A percentile compares a stretch with the other conserved stretches of the same genome.
Conservation (phyloP, 2,797 vertebrate species). For the Xenops minutus region DNA sequence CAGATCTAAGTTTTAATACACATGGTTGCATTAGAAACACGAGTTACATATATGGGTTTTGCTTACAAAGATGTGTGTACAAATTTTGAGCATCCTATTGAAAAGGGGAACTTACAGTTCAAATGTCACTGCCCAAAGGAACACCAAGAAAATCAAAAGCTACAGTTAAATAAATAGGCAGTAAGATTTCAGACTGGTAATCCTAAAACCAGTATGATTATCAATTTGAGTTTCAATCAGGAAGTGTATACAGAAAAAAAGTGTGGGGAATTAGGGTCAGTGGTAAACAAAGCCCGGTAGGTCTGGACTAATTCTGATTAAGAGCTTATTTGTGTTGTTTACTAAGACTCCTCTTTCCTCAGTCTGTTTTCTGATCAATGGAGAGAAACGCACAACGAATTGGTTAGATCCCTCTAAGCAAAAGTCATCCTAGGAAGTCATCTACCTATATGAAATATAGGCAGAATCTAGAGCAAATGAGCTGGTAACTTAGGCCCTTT, state of each 20-base stretch:
- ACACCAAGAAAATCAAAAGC: background rate
- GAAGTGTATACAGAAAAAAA: background rate
- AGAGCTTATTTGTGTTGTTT: background rate
- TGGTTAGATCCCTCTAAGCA: background rate
- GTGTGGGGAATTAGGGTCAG: background rate
- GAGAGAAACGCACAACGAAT: background rate
- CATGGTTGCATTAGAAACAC: background rate
- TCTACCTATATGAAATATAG: background rate
- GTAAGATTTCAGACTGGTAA: background rate
- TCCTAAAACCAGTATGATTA: background rate
- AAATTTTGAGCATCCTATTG: background rate
- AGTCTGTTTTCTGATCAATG: background rate
- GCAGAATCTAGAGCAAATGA: background rate
- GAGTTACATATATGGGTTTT: background rate
- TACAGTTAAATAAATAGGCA: background rate
- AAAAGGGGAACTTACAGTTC: background rate
- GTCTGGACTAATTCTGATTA: background rate
- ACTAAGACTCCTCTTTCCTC: background rate
- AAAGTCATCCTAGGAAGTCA: background rate
- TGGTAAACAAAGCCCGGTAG: background rate
- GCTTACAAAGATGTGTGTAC: background rate
- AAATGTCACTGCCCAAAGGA: background rate
- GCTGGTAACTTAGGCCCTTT: background rate
- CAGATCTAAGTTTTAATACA: background rate
- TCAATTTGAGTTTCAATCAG: background rate